Base-by-base conservation (phyloP, 2,888 invertebrate species). In the Meiosimyza decipiens region DNA sequence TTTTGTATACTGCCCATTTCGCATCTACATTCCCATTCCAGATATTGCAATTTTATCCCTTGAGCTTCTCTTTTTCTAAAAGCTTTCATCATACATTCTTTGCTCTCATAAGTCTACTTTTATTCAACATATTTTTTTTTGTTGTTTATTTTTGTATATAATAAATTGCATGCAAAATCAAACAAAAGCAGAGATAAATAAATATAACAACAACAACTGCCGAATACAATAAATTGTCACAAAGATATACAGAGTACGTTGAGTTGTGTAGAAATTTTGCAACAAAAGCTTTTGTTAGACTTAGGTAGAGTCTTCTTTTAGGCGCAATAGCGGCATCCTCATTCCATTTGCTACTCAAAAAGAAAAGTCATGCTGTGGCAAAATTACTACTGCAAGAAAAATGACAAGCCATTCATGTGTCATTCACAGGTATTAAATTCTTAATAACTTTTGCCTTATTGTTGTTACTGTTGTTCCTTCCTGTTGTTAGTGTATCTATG, bases 391-490 rank as follows among this genome's bases (percentile, higher is more conserved):
- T 40, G 40, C 40, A 40, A 40, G 40, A 40, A 40, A 57, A 57
- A 57, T 57, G 57, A 57, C 18, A 40, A 28, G 49, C 57, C 79
- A 80, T 80, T 80, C 80, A 81, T 80, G 81, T 84, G 85, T 81
- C 85, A 84, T 79, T 78, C 72, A 74, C 85, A 85, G 85, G 75
- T 80, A 82, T 81, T 82, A 78, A 79, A 82, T 78, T 78, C 76
- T 78, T 80, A 79, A 81, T 80, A 79, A 76, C 74, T 75, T 77
- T 75, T 72, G 71, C 69, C 40, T 9, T 40, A 40, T 40, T 40
- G 40, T 40, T 40, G 40, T 40, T 40, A 40, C 2, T 40, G 65
- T 0, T 76, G 62, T 63, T 28, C 71, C 68, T 75, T 62, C 71
- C 70, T 72, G 1, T 15, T 22, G 22, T 9, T 11, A 22, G 12